Conservation (phyloP, 2,797 vertebrate genomes). For the Karalla daura region DNA sequence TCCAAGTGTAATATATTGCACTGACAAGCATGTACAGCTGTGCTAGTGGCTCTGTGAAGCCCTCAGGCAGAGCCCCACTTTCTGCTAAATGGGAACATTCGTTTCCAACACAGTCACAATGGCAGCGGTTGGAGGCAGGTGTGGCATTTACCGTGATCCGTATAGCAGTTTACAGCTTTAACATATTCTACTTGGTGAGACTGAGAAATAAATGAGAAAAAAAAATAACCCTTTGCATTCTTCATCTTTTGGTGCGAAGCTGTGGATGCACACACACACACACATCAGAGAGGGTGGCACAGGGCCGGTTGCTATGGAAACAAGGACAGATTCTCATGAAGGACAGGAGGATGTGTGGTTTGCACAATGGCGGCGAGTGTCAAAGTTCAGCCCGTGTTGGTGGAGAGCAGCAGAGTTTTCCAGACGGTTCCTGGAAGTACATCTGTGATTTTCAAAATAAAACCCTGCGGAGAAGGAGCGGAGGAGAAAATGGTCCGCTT, state of each 20-base stretch:
- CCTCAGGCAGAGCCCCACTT: too few species aligned
- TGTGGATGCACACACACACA: too few species aligned
- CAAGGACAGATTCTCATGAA: conserved; percentile 54
- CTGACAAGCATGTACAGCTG: not conserved
- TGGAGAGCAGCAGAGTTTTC: conserved; percentile 37
- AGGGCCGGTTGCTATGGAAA: conserved; percentile 64
- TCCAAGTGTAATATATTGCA: not conserved
- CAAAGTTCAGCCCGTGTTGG: conserved; percentile 43
- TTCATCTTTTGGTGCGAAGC: conserved; percentile 15
- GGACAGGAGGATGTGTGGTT: conserved; percentile 34
- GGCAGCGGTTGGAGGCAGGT: not conserved
- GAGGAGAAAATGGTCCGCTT: conserved; percentile 36
- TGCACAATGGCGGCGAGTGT: conserved; percentile 41
- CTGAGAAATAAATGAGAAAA: too few species aligned
- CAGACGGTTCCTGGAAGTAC: conserved; percentile 34
- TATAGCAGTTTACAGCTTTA: not conserved
- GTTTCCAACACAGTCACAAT: not conserved
- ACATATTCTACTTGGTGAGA: too few species aligned
- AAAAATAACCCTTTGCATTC: too few species aligned
- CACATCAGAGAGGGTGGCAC: conserved; percentile 47
- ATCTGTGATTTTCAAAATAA: conserved; percentile 32
- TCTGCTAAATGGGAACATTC: not conserved
- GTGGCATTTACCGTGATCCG: not conserved
- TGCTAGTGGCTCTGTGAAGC: not conserved
- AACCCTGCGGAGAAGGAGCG: conserved; percentile 41